phyloP scores from a whole-genome alignment of 2,888 invertebrate species.

The Mesorhabditis sp. region DNA sequence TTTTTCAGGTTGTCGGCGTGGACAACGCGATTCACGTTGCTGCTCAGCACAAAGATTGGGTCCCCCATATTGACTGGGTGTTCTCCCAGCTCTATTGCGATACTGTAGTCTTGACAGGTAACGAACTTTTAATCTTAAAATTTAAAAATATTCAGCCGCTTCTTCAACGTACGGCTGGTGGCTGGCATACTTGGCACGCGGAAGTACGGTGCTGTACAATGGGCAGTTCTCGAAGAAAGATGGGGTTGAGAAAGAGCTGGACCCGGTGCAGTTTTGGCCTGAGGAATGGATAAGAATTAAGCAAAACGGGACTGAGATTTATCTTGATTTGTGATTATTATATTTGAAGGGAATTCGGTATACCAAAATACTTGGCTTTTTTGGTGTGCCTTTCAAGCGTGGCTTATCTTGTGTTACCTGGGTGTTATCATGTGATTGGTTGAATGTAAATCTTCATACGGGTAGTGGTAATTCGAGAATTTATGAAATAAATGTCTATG shows the following conservation, averaged over 20 bases:
- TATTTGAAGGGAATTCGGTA: too few relatives aligned
- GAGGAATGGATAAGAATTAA: background rate
- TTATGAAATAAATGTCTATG: too few relatives aligned
- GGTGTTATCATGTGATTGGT: too few relatives aligned
- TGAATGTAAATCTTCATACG: too few relatives aligned
- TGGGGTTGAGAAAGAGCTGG: constrained; percentile 2
- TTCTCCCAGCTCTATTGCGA: background rate
- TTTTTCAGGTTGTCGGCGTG: too few relatives aligned
- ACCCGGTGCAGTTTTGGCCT: background rate
- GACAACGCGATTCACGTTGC: background rate
- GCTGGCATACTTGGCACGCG: background rate
- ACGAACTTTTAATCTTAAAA: background rate
- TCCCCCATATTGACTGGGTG: background rate
- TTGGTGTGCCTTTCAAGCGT: too few relatives aligned
- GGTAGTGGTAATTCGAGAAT: too few relatives aligned
- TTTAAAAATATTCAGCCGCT: constrained; percentile 3
- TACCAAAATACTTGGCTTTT: too few relatives aligned
- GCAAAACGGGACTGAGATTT: background rate
- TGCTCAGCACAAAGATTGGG: background rate
- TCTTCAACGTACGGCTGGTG: constrained; percentile 5
- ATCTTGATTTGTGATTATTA: too few relatives aligned
- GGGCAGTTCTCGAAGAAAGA: background rate
- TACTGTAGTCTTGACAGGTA: background rate
- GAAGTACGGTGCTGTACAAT: background rate
- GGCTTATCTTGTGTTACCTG: too few relatives aligned